These are phyloP conservation scores for Aphaenogaster rudis DNA, from an alignment of 1,140 invertebrate species.

Conservation along the genomic window DNA sequence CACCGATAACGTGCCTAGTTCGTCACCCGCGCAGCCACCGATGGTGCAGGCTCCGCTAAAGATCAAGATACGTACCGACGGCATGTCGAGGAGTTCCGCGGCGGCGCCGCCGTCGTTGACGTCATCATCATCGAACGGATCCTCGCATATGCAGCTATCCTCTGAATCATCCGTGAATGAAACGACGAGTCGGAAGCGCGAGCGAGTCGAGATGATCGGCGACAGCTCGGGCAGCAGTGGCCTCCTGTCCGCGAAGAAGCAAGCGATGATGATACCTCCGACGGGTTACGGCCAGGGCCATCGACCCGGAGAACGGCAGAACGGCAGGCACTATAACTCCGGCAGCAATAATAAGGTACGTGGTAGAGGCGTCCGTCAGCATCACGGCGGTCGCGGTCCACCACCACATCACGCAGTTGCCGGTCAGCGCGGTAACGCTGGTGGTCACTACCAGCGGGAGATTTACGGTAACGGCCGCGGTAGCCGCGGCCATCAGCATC, in stretches of 20 bases:
- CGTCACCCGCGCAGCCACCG: slow-evolving; percentile 71
- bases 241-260: slow-evolving; percentile 75
- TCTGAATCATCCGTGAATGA: slow-evolving; percentile 59
- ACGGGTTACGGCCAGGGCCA: slow-evolving; percentile 68
- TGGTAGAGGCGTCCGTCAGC: slow-evolving; percentile 81
- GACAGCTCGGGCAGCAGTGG: slow-evolving; percentile 42
- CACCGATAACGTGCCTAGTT: slow-evolving; percentile 59
- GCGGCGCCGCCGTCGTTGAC: slow-evolving; percentile 14
- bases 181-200: slow-evolving; percentile 76
- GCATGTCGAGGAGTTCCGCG: slow-evolving; percentile 79
- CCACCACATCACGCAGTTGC: slow-evolving; percentile 73
- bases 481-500: slow-evolving; percentile 64
- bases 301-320: slow-evolving; percentile 80
- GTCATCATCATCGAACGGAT: slow-evolving; percentile 24
- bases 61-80: slow-evolving; percentile 88
- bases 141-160: neutral
- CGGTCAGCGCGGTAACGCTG: slow-evolving; percentile 58
- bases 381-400: slow-evolving; percentile 75
- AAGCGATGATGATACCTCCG: slow-evolving; percentile 61
- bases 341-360: slow-evolving; percentile 88
- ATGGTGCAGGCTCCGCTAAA: slow-evolving; percentile 83
- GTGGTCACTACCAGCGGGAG: slow-evolving; percentile 74
- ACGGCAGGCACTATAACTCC: slow-evolving; percentile 84
- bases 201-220: slow-evolving; percentile 68
- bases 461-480: slow-evolving; percentile 71